Percentiles rank a stretch among this genome's conserved stretches.
Evolutionary conservation across 2,797 vertebrate genomes (phyloP).

Genomic region (Micrastur ruficollis): DNA sequence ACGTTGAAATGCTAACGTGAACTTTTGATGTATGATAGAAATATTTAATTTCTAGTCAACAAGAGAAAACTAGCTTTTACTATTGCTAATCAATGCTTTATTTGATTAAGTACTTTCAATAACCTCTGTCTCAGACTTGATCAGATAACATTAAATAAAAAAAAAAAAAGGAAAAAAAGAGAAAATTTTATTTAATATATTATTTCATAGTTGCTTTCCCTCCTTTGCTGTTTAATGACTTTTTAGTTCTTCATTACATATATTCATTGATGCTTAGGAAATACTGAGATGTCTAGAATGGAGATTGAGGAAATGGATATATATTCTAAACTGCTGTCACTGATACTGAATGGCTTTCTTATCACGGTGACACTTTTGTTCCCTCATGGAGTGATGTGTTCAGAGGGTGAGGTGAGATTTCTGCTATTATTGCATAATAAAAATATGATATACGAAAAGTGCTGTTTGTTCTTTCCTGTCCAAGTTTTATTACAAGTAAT

Average conservation of each 20-base stretch:
- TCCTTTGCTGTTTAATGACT: neutral
- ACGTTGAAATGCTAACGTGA: neutral
- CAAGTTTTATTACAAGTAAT: neutral
- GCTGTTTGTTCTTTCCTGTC: neutral
- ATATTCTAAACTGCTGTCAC: neutral
- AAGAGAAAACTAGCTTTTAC: neutral
- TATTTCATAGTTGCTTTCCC: neutral
- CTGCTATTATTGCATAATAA: neutral
- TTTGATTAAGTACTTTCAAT: neutral
- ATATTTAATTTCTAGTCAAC: neutral
- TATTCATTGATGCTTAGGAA: neutral
- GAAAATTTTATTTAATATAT: accelerated
- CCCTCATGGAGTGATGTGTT: neutral
- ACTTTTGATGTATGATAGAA: neutral
- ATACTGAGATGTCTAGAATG: neutral
- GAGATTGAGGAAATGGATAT: neutral
- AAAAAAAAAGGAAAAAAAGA: no score
- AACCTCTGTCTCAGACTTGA: neutral
- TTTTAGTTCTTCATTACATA: neutral
- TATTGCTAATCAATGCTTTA: neutral
- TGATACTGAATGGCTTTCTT: neutral
- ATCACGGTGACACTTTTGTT: neutral
- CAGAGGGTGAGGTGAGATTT: neutral
- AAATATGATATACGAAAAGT: neutral
- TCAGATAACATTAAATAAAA: neutral